Base-by-base conservation (phyloP, 2,113 vertebrate species). In the Galemys pyrenaicus region DNA sequence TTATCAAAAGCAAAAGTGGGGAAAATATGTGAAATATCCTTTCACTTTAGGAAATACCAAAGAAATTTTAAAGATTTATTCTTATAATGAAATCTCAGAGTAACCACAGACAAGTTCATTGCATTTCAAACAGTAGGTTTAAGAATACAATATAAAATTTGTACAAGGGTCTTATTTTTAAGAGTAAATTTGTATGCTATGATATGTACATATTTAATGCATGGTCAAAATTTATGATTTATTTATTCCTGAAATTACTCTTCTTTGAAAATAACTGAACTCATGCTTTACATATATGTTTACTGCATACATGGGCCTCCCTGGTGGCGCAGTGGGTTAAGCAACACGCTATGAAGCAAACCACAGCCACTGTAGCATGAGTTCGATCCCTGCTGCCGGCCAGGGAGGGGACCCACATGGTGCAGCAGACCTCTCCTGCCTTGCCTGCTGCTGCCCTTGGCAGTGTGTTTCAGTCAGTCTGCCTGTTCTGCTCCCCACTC, bases 181-280 rank as follows among this genome's bases (percentile, higher is more conserved):
- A 46, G 37, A 80, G 6, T 62, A 94, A 89, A 78, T 37, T 3
- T 82, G 49, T 71, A 51, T 51, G 75, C 26, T 62, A 65, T 17
- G 64, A 73, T 54, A 78, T 39, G 70, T 60, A 92, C 67, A 91
- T 71, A 75, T 67, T 77, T 64, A 94, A 89, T 64, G 12, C 9
- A 9, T 3, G 26, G 4, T 74, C 17, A 78, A 84, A 37, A 78
- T 65, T 30, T 54, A 83, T 12, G 10, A 49, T 46, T 92, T 39
- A 78, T 64, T 94, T 86, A 73, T 88, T 60, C 6, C 39, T 56
- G 3, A 46, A 77, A 60, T 54, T 35, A 65, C 15, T 6, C 56
- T 62, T 73, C 85, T 77, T 64, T 67, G 30, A 85, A 91, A 91
- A 85, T 90, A 91, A 83, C 35, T 73, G 15, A 81, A 77, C 37